A percentile compares a stretch with the other conserved stretches of the same genome.
phyloP scores from a whole-genome alignment of 1,140 invertebrate genomes.

The Drosophila kikkawai region DNA sequence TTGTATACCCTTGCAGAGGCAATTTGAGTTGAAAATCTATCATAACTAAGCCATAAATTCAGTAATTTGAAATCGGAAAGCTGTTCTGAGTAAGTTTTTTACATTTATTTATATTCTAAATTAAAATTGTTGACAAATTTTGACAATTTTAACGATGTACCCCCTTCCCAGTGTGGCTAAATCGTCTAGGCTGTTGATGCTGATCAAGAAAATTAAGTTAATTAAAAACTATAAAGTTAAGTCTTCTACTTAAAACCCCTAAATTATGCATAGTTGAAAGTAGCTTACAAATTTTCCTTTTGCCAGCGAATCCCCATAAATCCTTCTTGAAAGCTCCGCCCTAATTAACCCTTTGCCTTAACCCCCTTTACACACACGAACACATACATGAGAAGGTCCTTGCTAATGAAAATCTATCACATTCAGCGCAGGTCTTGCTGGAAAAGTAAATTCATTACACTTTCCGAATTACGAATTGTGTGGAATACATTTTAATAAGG shows the following conservation, averaged over 20 bases:
- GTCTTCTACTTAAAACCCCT: not conserved
- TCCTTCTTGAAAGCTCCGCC: not conserved
- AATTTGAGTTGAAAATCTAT: no score
- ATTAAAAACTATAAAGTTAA: not conserved
- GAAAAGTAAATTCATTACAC: constrained; percentile 74
- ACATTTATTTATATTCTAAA: no score
- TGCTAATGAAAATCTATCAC: constrained; percentile 61
- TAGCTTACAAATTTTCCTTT: not conserved
- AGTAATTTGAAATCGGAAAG: no score
- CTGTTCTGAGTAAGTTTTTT: no score
- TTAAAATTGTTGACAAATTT: no score
- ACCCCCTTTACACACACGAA: constrained; percentile 13
- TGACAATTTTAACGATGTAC: no score
- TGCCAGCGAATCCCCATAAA: not conserved
- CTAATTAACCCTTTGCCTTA: constrained; percentile 26
- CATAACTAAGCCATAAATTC: no score
- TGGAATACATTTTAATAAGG: constrained; percentile 71
- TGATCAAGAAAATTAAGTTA: not conserved
- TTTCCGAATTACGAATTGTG: constrained; percentile 62
- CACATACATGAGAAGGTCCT: not conserved
- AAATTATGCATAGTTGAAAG: constrained; percentile 27
- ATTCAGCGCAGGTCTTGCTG: constrained; percentile 32
- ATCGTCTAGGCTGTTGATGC: no score
- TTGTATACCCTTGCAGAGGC: no score
- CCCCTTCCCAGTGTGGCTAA: no score